These are phyloP conservation scores for Scopus umbretta DNA, from an alignment of 2,113 vertebrate species.

Conservation along the genomic window DNA sequence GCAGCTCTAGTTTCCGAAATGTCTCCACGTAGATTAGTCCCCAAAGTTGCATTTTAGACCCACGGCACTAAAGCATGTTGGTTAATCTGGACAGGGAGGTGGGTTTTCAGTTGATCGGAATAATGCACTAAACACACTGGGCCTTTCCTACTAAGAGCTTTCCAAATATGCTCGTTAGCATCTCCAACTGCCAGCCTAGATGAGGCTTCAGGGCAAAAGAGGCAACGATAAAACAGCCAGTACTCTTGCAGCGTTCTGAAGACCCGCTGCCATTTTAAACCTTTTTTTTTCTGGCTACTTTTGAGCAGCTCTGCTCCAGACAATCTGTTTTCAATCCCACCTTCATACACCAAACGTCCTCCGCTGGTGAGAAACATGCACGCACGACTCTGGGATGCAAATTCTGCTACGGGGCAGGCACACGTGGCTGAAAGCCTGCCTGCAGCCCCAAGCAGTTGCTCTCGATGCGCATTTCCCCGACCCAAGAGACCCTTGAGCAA, in stretches of 20 bases:
- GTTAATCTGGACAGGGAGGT: background rate
- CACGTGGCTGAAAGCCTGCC: background rate
- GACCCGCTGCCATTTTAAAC: background rate
- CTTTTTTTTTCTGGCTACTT: background rate
- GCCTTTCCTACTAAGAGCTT: background rate
- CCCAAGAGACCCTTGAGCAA: background rate
- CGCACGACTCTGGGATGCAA: background rate
- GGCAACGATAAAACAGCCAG: background rate
- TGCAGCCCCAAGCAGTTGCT: background rate
- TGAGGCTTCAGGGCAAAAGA: background rate
- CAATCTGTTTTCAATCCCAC: background rate
- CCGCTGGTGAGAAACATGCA: background rate
- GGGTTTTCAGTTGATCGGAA: background rate
- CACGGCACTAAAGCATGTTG: background rate
- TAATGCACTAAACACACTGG: background rate
- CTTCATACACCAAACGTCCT: background rate
- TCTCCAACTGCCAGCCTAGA: background rate
- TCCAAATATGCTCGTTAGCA: background rate
- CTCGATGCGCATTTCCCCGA: background rate
- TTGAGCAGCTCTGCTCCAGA: background rate
- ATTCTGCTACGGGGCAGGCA: rapidly evolving
- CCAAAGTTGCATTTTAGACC: background rate
- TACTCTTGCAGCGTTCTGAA: background rate
- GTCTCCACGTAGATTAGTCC: background rate
- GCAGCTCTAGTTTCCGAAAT: background rate